Conservation (phyloP, 1,140 invertebrate genomes). For the Drosophila littoralis region DNA sequence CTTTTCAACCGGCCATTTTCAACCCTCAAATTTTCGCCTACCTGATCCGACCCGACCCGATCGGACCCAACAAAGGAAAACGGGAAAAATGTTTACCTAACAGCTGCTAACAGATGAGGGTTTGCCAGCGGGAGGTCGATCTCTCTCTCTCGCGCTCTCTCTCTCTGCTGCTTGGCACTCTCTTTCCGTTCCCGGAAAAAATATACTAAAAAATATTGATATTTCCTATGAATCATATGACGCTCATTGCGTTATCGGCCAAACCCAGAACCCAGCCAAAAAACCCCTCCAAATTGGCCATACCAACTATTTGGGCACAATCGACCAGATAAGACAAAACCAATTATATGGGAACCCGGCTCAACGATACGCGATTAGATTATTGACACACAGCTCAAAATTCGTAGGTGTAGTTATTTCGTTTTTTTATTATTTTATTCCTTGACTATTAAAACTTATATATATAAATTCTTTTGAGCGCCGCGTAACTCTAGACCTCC, state of each 20-base stretch:
- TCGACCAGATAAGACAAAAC: constrained; percentile 61
- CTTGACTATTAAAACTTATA: constrained; percentile 47
- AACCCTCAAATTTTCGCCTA: constrained; percentile 54
- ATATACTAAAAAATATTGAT: background rate
- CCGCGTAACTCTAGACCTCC: constrained; percentile 46
- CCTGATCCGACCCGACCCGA: constrained; percentile 47
- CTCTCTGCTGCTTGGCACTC: constrained; percentile 5
- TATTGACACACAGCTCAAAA: constrained; percentile 5
- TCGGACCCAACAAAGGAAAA: constrained; percentile 26
- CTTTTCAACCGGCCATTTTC: constrained; percentile 36
- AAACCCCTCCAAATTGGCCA: constrained; percentile 37
- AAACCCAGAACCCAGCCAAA: constrained; percentile 1
- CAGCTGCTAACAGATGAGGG: constrained; percentile 51
- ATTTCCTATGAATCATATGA: constrained; percentile 31
- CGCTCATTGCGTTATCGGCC: constrained; percentile 14
- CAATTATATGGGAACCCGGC: constrained; percentile 20
- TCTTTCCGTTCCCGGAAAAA: constrained; percentile 16
- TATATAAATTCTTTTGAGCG: constrained; percentile 58
- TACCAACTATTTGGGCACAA: constrained; percentile 45
- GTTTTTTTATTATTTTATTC: constrained; percentile 19
- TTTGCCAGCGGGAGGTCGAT: constrained; percentile 34
- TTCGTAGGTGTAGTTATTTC: constrained; percentile 17
- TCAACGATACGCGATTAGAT: constrained; percentile 39
- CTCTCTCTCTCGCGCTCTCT: background rate
- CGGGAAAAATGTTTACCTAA: constrained; percentile 36